Conservation (phyloP, 2,113 vertebrate genomes). For the Suncus etruscus region DNA sequence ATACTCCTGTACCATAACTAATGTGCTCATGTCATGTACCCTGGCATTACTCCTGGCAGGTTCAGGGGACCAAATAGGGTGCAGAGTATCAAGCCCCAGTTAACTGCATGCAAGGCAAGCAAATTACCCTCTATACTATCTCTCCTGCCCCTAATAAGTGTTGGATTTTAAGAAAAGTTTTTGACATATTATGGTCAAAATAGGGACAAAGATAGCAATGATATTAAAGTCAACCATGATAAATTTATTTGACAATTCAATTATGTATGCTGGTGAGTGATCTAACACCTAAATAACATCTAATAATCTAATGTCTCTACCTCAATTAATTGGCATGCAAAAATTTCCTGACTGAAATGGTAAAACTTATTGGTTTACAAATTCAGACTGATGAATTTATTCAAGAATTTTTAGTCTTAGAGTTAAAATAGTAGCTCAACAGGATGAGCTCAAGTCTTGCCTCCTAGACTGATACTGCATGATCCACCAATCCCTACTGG, state of each 20-base stretch:
- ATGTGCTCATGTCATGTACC: too few relatives aligned
- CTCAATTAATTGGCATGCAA: not conserved
- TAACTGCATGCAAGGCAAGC: too few relatives aligned
- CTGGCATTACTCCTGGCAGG: too few relatives aligned
- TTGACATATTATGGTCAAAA: not conserved
- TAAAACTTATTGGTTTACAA: not conserved
- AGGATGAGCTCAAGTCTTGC: too few relatives aligned
- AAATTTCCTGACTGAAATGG: slow-evolving; percentile 17
- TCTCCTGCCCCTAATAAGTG: not conserved
- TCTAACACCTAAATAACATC: not conserved
- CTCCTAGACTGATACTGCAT: too few relatives aligned
- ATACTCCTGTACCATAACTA: too few relatives aligned
- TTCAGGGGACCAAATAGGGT: too few relatives aligned
- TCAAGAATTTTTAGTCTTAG: too few relatives aligned
- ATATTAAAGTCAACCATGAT: not conserved
- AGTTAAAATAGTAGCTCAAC: too few relatives aligned
- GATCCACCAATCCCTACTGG: too few relatives aligned
- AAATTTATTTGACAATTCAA: slow-evolving; percentile 1
- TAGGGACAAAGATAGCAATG: not conserved
- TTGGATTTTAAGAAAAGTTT: not conserved
- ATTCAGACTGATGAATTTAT: not conserved
- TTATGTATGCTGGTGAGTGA: not conserved
- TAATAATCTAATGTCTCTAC: not conserved
- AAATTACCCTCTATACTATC: too few relatives aligned
- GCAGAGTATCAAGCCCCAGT: too few relatives aligned